Conservation (phyloP, 92 coral and sea anemone genomes). For the Diadumene lineata region DNA sequence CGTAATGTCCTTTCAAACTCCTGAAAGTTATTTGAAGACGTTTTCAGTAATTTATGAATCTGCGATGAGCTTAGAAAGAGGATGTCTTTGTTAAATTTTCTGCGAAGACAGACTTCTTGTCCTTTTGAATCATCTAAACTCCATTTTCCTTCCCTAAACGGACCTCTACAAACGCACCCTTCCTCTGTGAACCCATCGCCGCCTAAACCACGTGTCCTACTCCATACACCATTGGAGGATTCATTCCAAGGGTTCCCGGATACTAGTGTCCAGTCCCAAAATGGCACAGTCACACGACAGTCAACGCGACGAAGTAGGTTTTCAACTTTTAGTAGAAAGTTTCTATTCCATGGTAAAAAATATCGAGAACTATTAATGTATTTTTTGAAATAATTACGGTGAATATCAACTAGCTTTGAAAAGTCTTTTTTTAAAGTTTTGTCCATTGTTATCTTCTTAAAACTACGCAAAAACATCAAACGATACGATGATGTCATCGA, state of each 20-base stretch:
- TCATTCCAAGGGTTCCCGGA: conserved; percentile 48
- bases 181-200: conserved; percentile 45
- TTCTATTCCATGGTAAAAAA: conserved; percentile 79
- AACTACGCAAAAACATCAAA: conserved; percentile 35
- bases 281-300: conserved; percentile 65
- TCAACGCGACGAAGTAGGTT: conserved; percentile 59
- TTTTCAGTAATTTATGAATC: conserved; percentile 5
- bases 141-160: conserved; percentile 49
- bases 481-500: conserved; percentile 45
- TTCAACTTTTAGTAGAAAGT: conserved; percentile 58
- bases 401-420: conserved; percentile 6
- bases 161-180: conserved; percentile 52
- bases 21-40: conserved; percentile 20
- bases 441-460: conserved; percentile 32
- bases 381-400: conserved; percentile 23
- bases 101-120: conserved; percentile 18
- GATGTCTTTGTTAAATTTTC: conserved; percentile 28
- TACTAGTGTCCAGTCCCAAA: conserved; percentile 73
- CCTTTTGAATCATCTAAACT: conserved; percentile 15
- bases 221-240: conserved; percentile 39
- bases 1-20: conserved; percentile 40
- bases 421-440: conserved; percentile 28
- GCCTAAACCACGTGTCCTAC: conserved; percentile 52
- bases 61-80: conserved; percentile 7
- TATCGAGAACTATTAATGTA: conserved; percentile 28